Conservation (phyloP, 2,113 vertebrate species). For the Numida meleagris region DNA sequence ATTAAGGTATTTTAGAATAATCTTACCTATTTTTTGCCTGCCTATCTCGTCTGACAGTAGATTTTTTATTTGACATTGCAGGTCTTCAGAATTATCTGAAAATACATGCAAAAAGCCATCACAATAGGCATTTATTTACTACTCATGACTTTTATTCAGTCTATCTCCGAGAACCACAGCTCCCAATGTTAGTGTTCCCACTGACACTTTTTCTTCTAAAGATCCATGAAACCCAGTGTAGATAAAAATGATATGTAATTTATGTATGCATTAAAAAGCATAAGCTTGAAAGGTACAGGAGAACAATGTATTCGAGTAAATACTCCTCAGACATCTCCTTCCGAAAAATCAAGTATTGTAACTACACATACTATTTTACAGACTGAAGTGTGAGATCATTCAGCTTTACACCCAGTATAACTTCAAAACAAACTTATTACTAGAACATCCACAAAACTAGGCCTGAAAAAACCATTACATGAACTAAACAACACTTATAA, state of each 20-base stretch:
- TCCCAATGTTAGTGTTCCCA: neutral
- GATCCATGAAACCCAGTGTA: neutral
- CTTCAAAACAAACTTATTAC: neutral
- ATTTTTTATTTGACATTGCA: neutral
- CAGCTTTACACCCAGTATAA: neutral
- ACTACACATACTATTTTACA: neutral
- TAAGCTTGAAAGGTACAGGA: neutral
- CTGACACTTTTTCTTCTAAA: neutral
- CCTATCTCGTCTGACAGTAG: neutral
- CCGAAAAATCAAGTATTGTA: neutral
- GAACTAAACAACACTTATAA: neutral
- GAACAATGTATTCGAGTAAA: neutral
- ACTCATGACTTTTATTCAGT: neutral
- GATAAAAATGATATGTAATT: neutral
- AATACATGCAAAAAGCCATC: neutral
- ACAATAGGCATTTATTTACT: neutral
- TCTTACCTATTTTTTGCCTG: conserved; percentile 60
- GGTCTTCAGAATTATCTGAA: conserved; percentile 20
- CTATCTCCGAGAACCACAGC: neutral
- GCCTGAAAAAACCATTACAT: neutral
- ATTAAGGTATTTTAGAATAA: neutral
- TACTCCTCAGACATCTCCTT: neutral
- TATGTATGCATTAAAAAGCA: neutral
- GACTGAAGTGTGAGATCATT: neutral
- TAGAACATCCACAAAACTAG: neutral